Evolutionary conservation across 2,113 vertebrate species (phyloP).

Genomic region (Zosterops lateralis): DNA sequence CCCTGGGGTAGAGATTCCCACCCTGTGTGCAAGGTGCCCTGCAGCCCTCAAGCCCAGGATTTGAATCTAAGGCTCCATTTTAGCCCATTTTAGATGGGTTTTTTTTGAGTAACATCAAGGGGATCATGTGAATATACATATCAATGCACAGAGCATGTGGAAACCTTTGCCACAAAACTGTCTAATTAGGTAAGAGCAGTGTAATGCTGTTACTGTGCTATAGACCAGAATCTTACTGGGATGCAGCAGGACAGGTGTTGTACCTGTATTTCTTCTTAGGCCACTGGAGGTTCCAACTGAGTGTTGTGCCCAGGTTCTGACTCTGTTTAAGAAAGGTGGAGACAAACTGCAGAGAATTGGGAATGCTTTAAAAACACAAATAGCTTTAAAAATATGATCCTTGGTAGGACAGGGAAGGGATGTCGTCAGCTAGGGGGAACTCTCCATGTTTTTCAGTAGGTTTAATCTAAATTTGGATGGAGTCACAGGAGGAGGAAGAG

Average conservation of each 20-base stretch:
- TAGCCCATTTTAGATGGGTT: rapidly evolving
- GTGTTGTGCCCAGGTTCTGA: neutral
- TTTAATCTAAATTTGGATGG: neutral
- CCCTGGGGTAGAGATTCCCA: neutral
- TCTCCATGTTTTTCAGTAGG: rapidly evolving
- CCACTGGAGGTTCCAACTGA: neutral
- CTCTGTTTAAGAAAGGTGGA: neutral
- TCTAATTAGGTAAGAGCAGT: neutral
- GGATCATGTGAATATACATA: rapidly evolving
- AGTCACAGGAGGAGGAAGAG: neutral
- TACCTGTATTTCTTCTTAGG: neutral
- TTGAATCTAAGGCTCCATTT: neutral
- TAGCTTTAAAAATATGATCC: neutral
- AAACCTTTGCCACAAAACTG: neutral
- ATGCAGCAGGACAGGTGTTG: rapidly evolving
- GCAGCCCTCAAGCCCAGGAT: neutral
- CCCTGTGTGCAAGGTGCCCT: neutral
- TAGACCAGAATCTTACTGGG: neutral
- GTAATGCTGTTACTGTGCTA: rapidly evolving
- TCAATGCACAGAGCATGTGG: neutral
- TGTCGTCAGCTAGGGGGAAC: rapidly evolving
- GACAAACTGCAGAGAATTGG: neutral
- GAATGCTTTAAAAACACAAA: neutral
- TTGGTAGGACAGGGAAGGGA: neutral
- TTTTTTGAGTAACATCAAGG: rapidly evolving